These are phyloP conservation scores for Eristalis tenax DNA, from an alignment of 2,888 invertebrate species.

Conservation along the genomic window DNA sequence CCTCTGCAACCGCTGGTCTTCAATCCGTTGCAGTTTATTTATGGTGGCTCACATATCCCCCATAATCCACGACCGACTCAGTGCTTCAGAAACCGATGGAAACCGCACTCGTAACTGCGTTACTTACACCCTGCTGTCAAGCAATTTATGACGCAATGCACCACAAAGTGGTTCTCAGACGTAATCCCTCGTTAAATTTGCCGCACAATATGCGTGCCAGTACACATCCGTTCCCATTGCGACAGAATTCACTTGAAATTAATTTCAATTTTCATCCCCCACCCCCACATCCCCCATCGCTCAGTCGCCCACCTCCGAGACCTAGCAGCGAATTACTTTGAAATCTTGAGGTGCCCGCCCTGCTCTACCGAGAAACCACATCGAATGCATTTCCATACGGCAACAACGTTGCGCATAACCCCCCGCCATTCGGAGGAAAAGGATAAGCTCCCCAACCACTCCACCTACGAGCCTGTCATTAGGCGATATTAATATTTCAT, in stretches of 20 bases:
- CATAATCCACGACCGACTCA: not conserved
- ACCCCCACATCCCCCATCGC: not conserved
- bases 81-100: not conserved
- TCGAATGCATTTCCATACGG: conserved; percentile 49
- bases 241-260: conserved; percentile 57
- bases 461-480: conserved; percentile 35
- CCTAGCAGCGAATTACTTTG: conserved; percentile 40
- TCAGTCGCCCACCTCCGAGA: conserved; percentile 12
- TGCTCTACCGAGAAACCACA: conserved; percentile 31
- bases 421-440: conserved; percentile 34
- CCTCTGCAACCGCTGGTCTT: not conserved
- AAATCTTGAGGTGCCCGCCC: conserved; percentile 36
- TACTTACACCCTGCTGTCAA: not conserved
- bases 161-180: not conserved
- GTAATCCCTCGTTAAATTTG: not conserved
- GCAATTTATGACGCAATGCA: conserved; percentile 21
- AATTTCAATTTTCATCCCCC: conserved; percentile 12
- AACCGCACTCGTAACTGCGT: not conserved
- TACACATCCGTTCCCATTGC: conserved; percentile 44
- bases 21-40: not conserved
- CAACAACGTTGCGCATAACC: not conserved
- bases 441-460: not conserved
- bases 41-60: not conserved
- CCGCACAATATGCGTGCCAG: conserved; percentile 11
- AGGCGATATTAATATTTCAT: conserved; percentile 67